A percentile compares a stretch with the other conserved stretches of the same genome.
phyloP scores from a whole-genome alignment of 2,797 vertebrate genomes.

The Dipus sagitta region DNA sequence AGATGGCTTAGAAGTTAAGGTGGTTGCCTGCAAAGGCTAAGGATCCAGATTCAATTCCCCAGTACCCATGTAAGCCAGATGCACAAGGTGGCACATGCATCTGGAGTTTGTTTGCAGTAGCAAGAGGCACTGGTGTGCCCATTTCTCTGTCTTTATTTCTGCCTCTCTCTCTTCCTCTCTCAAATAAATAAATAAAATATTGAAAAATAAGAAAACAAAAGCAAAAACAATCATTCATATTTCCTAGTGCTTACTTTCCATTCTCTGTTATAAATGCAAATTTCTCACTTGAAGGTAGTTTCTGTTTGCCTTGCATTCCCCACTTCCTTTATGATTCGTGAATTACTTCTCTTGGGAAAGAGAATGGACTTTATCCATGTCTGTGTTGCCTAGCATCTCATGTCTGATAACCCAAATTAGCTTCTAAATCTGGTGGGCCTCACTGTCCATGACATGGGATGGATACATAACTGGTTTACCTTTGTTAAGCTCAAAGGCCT shows the following conservation, averaged over 20 bases:
- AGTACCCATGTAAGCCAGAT: too few relatives aligned
- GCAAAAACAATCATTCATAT: neutral
- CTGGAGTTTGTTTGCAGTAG: too few relatives aligned
- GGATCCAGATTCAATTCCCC: too few relatives aligned
- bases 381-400: slow-evolving; percentile 29
- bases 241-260: neutral
- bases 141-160: neutral
- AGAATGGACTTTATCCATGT: slow-evolving; percentile 24
- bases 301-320: slow-evolving; percentile 20
- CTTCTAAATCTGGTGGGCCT: neutral
- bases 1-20: too few relatives aligned
- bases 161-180: too few relatives aligned
- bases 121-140: neutral
- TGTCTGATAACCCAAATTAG: neutral
- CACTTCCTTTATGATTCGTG: neutral
- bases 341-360: neutral
- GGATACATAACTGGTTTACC: neutral
- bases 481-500: slow-evolving; percentile 36
- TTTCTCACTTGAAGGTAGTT: neutral
- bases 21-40: too few relatives aligned
- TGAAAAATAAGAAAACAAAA: too few relatives aligned
- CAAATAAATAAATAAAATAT: too few relatives aligned
- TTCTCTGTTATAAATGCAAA: neutral
- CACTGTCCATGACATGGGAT: neutral
- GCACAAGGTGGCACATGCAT: too few relatives aligned